Evolutionary conservation across 1,140 invertebrate genomes (phyloP), one percentile per base, ranked within the genome.

Genomic region (Zaprionus gabonicus): DNA sequence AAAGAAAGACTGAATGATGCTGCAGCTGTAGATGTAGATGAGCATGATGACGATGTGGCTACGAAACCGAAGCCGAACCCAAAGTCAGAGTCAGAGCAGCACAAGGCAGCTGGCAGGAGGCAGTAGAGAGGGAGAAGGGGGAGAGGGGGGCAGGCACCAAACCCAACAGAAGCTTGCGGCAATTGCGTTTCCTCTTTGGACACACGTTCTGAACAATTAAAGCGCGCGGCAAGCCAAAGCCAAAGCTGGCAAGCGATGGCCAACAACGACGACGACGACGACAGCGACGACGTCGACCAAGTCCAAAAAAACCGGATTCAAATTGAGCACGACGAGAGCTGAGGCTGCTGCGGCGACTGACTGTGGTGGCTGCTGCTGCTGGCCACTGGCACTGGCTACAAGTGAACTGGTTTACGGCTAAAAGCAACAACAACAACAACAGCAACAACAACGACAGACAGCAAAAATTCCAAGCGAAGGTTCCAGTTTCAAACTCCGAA

Each of bases 331-430:
- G 80, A 73, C 68, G 76, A 76, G 66, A 71, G 77, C 55, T 66
- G 28, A 66, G 57, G 60, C 70, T 68, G 75, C 60, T 49, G 66
- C 64, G 74, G 46, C 15, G 13, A 41, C 66, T 59, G 55, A 25
- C 56, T 57, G 64, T 63, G 53, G 65, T 77, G 83, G 56, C 60
- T 71, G 80, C 81, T 70, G 76, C 62, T 59, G 62, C 71, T 90
- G 83, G 83, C 84, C 83, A 87, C 83, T 91, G 85, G 86, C 77
- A 88, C 84, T 85, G 85, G 82, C 84, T 88, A 88, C 85, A 91
- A 85, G 88, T 91, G 88, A 91, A 88, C 88, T 84, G 87, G 81
- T 91, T 91, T 91, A 91, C 88, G 71, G 73, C 53, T 62, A 65
- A 68, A 70, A 60, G 41, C 49, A 76, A 67, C 17, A 57, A 75